Evolutionary conservation across 2,888 invertebrate species (phyloP), one percentile per base, ranked within the genome.

Genomic region (Platycheirus albimanus): DNA sequence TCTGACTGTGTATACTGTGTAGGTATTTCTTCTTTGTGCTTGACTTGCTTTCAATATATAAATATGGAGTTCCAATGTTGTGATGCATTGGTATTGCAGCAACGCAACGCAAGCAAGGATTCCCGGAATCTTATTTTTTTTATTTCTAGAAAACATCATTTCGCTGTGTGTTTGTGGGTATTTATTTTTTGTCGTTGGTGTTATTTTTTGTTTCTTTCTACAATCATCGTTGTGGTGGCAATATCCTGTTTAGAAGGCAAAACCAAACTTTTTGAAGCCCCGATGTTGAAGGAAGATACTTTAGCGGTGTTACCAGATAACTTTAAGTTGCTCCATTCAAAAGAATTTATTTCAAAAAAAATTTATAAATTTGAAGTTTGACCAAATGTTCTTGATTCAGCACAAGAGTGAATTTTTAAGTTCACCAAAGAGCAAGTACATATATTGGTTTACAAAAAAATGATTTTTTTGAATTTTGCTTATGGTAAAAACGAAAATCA

Each of bases 31-130:
- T 71, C 33, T 66, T 61, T 33, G 28, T 38, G 77, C 77, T 81
- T 77, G 77, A 77, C 77, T 81, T 71, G 47, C 30, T 56, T 58
- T 77, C 81, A 81, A 71, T 81, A 66, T 76, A 67, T 47, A 81
- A 81, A 71, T 81, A 66, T 76, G 61, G 38, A 81, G 41, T 76
- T 64, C 20, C 51, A 71, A 61, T 71, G 71, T 38, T 71, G 43
- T 49, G 63, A 70, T 80, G 75, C 54, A 64, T 80, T 56, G 49
- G 61, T 56, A 69, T n/a, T 69, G 38, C 15, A n/a, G 30, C 30
- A 43, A 0, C 19, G 24, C 51, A 49, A 63, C 19, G 33, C 10
- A 28, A 28, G 56, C 33, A 30, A 63, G 54, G 49, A 66, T 64
- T 63, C 17, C 17, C 13, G 13, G 43, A 54, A 36, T 30, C 36